Base-by-base conservation (phyloP, 2,888 invertebrate species). In the Drosophila atripex region DNA sequence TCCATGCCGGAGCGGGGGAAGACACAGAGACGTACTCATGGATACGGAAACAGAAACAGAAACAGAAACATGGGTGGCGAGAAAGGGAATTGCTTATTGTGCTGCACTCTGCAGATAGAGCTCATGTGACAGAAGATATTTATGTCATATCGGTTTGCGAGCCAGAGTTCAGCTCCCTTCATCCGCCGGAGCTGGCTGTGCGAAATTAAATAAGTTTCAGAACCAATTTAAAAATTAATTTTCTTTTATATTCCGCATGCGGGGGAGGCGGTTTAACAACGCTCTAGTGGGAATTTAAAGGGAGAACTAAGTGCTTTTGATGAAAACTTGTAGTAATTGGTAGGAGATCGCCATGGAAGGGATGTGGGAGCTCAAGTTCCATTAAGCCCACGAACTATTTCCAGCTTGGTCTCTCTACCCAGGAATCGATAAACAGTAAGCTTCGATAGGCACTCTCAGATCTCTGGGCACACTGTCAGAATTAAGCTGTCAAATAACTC, bases 21-120 rank as follows among this genome's bases (percentile, higher is more conserved):
- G 18, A 18, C 18, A 8, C 47, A 60, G 43, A 21, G 54, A 54
- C 32, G n/a, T n/a, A n/a, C n/a, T n/a, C n/a, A 56, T 12, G 12
- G 8, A 11, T 11, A n/a, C 3, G 23, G 18, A 12, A 6, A 21
- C 11, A 1, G 25, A 14, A 7, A 38, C 14, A 14, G 7, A 3
- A 16, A 1, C 12, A 38, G 14, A 38, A 28, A 28, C 9, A 12
- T 32, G 32, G 35, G 7, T n/a, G 25, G 11, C 12, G 25, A 21
- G 21, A 57, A 39, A n/a, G 46, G 35, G 38, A 65, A 65, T 65
- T 64, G 30, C 41, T 41, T 53, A 49, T 61, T 63, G 46, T 46
- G 16, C 35, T 25, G 11, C 32, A 46, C 46, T 35, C 32, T 14
- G n/a, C 58, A 43, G 30, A 32, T 35, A 35, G 35, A 35, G 21